Base-by-base conservation (phyloP, 2,888 invertebrate species). In the Congeria kusceri region DNA sequence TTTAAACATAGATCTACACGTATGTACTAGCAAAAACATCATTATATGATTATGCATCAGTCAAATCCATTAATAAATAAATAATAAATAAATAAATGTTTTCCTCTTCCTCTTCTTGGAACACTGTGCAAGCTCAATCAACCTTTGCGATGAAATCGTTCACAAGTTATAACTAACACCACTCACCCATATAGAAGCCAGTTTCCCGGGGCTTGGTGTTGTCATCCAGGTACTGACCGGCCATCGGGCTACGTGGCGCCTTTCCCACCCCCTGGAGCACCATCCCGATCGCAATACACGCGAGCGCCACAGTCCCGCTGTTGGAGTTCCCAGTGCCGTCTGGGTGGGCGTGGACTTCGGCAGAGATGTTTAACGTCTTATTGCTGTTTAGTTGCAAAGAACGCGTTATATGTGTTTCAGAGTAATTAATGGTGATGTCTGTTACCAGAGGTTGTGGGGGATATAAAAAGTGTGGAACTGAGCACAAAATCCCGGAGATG, bases 191-290 rank as follows among this genome's bases (percentile, higher is more conserved):
- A 46, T 80, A 86, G 15, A 84, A 64, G 3, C 83, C 82, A 15
- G 85, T 83, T 29, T 85, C 78, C 9, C 77, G 62, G 11, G 77
- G 70, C 1, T 69, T 62, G 0, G 85, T 75, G 57, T 86, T 83
- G 64, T 85, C 85, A 62, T 87, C 87, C 3, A 87, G 49, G 49
- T 80, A 87, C 15, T 81, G 81, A 5, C 72, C 67, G 3, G 75
- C 57, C 68, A 85, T 78, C 5, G 87, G 81, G 29, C 46, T 64
- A 29, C 87, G 64, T 3, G 85, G 84, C 11, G 84, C 79, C 57
- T 86, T 87, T 0, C 78, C 84, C 47, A 84, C 57, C 3, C 87
- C 87, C 64, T 87, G 87, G 1, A 87, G 47, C 3, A 81, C 64
- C 85, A 87, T 87, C 0, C 86, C 85, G 0, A 85, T 28, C 3